These are phyloP conservation scores for Propithecus perrieri DNA, from an alignment of 2,797 vertebrate species.

Conservation along the genomic window DNA sequence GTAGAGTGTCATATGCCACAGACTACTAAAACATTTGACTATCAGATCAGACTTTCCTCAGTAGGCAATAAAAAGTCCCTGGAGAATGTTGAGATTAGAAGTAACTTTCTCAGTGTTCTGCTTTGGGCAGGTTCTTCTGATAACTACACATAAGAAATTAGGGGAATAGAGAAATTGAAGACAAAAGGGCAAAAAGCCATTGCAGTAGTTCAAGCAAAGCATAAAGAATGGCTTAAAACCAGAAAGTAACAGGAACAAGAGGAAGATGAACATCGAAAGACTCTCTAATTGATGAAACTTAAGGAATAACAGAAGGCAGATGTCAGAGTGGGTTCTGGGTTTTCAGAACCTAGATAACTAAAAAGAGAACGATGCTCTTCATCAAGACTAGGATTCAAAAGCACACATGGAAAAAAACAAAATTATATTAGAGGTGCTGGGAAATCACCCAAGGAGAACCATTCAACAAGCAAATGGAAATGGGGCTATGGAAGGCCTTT, in stretches of 20 bases:
- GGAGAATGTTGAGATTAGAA: background rate
- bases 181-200: background rate
- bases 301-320: background rate
- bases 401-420: background rate
- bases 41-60: background rate
- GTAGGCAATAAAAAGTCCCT: background rate
- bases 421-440: background rate
- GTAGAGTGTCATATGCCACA: background rate
- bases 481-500: rapidly evolving
- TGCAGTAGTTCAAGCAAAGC: background rate
- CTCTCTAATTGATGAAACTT: background rate
- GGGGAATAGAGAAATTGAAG: background rate
- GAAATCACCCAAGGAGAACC: background rate
- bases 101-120: background rate
- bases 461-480: background rate
- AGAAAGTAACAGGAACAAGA: background rate
- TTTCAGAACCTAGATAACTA: background rate
- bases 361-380: background rate
- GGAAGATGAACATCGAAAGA: background rate
- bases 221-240: background rate
- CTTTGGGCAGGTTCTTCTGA: background rate
- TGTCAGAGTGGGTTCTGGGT: background rate
- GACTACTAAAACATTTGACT: background rate
- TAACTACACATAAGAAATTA: background rate
- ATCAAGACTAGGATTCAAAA: background rate